Evolutionary conservation across 2,797 vertebrate genomes (phyloP), one percentile per base, ranked within the genome.

Genomic region (Luscinia megarhynchos): DNA sequence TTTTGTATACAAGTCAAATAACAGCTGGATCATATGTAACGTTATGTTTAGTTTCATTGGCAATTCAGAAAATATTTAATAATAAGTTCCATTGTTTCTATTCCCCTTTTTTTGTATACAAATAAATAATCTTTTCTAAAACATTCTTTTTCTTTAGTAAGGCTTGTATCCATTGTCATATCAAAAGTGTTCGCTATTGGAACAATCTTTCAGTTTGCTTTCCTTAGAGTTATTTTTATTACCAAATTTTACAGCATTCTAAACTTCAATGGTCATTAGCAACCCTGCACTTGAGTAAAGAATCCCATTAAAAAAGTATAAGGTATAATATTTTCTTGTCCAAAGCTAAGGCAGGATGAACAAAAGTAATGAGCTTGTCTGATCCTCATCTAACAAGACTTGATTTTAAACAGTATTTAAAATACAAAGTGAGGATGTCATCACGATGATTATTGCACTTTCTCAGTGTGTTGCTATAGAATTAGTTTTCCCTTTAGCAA

Each of bases 71-170:
- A 94, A 80, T 83, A 95, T 30, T 92, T 91, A 64, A 74, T 88
- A 82, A 84, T 80, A 96, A 96, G 93, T 66, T 94, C 78, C 61
- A 89, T 72, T 95, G 94, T 53, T 79, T 95, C 87, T 91, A 53
- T 94, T 95, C 57, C 40, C 12, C 24, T 18, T 92, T 95, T 95
- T 96, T 85, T 10, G 3, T 90, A 96, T 80, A 96, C 93, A 97
- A 97, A 97, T 95, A 96, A 94, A 91, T 90, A 1, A 73, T 95
- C 87, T 94, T 89, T 86, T 93, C 93, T 92, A 94, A 94, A 94
- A 94, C 93, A 94, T 87, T 96, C 67, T 80, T 90, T 61, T 94
- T 94, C 90, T 93, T 92, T 90, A 95, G 73, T 95, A 96, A 96
- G 89, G 93, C 95, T 96, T 90, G 46, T 91, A 77, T 81, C 87